Percentiles rank a stretch among this genome's conserved stretches.
These are phyloP conservation scores for Cephalopachus bancanus DNA, from an alignment of 2,797 vertebrate genomes.

Conservation along the genomic window DNA sequence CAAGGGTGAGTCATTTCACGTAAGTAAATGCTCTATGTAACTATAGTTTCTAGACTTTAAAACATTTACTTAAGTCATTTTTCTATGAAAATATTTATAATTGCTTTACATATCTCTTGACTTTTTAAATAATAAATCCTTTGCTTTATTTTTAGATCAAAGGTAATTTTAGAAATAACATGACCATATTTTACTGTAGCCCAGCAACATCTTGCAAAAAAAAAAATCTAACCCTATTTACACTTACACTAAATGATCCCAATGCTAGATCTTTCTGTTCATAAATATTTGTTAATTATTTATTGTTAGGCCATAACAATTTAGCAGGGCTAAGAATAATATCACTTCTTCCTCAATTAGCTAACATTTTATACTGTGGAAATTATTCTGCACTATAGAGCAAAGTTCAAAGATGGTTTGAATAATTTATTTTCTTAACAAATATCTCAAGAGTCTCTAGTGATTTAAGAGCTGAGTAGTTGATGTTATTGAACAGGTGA, in stretches of 20 bases:
- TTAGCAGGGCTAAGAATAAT: background rate
- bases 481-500: background rate
- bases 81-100: background rate
- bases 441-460: background rate
- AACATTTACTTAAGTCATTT: background rate
- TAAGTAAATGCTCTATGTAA: background rate
- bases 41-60: slow-evolving; percentile 5
- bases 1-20: background rate
- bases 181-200: background rate
- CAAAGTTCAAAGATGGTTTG: background rate
- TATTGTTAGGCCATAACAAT: background rate
- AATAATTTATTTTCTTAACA: background rate
- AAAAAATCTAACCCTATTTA: background rate
- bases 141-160: background rate
- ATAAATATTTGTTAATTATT: slow-evolving; percentile 11
- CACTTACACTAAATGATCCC: background rate
- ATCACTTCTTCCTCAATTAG: background rate
- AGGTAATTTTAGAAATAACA: slow-evolving; percentile 22
- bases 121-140: background rate
- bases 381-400: background rate
- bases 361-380: background rate
- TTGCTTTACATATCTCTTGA: background rate
- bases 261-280: background rate
- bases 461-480: background rate
- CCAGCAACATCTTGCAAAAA: background rate